Evolutionary conservation across 2,888 invertebrate species (phyloP), one percentile per base, ranked within the genome.

Genomic region (Pheosia gnoma): DNA sequence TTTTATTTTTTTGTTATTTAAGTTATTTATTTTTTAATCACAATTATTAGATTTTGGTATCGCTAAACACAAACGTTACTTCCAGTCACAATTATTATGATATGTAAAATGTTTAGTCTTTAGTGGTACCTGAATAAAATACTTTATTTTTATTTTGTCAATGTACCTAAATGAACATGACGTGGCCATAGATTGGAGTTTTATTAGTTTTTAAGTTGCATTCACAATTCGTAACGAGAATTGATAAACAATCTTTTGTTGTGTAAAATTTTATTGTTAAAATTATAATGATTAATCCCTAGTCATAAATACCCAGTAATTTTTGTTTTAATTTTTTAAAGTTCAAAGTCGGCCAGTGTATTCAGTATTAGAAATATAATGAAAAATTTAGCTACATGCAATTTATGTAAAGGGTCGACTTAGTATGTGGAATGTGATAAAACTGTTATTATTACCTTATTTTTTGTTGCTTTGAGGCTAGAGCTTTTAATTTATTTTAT

Each of bases 251-350:
- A 55, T 63, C 61, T 60, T 71, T 57, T 68, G 25, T 47, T 36
- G n/a, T 57, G 54, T 54, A 45, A 59, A 61, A 59, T 70, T 66
- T 66, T 63, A 59, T 61, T 70, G 67, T 72, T 59, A 74, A 68
- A 73, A 68, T 57, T 73, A 69, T 78, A 75, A 81, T 83, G 82
- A 84, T 85, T 87, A 86, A 87, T 79, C 66, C 74, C 86, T 87
- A 87, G 87, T 87, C 85, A 85, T 84, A 82, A 72, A 57, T 66
- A 67, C 56, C 51, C 25, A 25, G 62, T 63, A 60, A 63, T 51
- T 61, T 39, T 56, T 56, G n/a, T n/a, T n/a, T n/a, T n/a, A n/a
- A n/a, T 13, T 56, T 56, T 56, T 41, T 37, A 5, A 25, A 11
- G 5, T 38, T 38, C n/a, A 38, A 3, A 11, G 6, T 54, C 38